phyloP scores from a whole-genome alignment of 1,140 invertebrate genomes.

The Araneus ventricosus region DNA sequence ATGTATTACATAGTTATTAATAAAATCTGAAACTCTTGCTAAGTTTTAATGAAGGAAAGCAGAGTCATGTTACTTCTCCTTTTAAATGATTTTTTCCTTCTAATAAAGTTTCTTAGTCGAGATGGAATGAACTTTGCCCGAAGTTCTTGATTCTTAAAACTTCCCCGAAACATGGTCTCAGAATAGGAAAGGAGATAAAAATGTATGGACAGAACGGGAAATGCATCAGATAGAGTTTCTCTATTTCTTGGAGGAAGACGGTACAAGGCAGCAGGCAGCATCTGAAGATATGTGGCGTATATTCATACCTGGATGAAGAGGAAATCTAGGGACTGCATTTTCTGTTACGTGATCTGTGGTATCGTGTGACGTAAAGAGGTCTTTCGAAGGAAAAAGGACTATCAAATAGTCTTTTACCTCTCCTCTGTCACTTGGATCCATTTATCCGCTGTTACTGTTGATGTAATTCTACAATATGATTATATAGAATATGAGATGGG shows the following conservation, averaged over 20 bases:
- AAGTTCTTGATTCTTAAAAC: not conserved
- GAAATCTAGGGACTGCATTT: not conserved
- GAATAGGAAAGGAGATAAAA: not conserved
- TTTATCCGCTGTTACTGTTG: not conserved
- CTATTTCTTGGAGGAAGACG: not conserved
- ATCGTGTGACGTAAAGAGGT: not conserved
- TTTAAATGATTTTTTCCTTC: not conserved
- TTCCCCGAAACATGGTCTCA: not conserved
- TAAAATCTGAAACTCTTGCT: not conserved
- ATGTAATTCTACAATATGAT: not conserved
- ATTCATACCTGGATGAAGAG: not conserved
- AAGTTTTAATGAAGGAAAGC: not conserved
- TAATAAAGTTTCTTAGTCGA: not conserved
- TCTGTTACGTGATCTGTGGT: not conserved
- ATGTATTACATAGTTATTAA: conserved; percentile 16
- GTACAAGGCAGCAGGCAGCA: not conserved
- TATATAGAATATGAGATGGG: not conserved
- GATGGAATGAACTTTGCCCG: not conserved
- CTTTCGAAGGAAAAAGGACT: not conserved
- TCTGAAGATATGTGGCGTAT: not conserved
- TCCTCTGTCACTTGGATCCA: not conserved
- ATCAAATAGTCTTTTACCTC: not conserved
- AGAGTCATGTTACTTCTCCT: not conserved
- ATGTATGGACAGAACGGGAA: not conserved
- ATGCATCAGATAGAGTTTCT: not conserved